A percentile compares a stretch with the other conserved stretches of the same genome.
Evolutionary conservation across 1,140 invertebrate genomes (phyloP).

Genomic region (Pygmarrhopalites habei): DNA sequence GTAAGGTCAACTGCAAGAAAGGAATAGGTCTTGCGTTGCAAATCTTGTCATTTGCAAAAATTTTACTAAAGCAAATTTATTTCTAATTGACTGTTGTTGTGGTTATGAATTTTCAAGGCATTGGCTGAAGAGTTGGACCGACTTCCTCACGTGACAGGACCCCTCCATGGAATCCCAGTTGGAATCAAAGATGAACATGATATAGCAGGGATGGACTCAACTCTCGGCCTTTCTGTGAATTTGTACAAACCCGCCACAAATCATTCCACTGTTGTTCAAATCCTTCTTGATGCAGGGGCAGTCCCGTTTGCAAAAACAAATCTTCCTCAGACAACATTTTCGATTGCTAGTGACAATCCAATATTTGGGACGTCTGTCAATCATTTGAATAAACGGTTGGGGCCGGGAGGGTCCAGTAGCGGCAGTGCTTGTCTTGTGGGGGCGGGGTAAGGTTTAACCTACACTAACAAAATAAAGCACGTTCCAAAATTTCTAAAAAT

Average conservation of each 20-base stretch:
- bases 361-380: conserved; percentile 44
- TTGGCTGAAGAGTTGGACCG: conserved; percentile 22
- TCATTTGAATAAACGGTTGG: conserved; percentile 15
- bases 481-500: too few relatives aligned
- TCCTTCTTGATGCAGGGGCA: conserved; percentile 42
- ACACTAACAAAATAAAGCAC: too few relatives aligned
- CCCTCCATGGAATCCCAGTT: conserved; percentile 43
- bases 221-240: conserved; percentile 43
- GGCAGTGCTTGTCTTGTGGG: too few relatives aligned
- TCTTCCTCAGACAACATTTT: conserved; percentile 43
- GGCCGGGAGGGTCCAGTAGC: conserved; percentile 37
- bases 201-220: conserved; percentile 46
- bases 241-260: conserved; percentile 41
- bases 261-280: conserved; percentile 42
- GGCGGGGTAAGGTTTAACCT: too few relatives aligned
- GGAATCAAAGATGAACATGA: conserved; percentile 42
- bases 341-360: conserved; percentile 46
- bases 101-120: conserved; percentile 3
- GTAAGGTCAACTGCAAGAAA: too few relatives aligned
- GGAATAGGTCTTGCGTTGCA: conserved; percentile 38
- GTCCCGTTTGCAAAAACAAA: conserved; percentile 49
- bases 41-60: neutral
- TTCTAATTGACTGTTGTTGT: neutral
- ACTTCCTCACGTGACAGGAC: conserved; percentile 15
- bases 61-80: neutral